Evolutionary conservation across 2,797 vertebrate genomes (phyloP), one percentile per base, ranked within the genome.

Genomic region (Triplophysa bombifrons): DNA sequence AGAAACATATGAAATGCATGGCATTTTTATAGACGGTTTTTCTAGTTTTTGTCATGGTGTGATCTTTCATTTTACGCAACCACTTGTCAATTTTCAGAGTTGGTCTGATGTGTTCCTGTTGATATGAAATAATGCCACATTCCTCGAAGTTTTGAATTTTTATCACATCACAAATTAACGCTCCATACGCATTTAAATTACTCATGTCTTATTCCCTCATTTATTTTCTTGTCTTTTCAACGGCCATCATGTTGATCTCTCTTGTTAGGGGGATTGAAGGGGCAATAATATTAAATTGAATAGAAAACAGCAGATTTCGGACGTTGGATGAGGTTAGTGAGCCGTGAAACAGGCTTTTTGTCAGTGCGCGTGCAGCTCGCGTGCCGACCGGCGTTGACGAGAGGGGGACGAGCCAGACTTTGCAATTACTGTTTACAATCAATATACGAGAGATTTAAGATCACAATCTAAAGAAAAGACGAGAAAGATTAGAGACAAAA

Each of bases 351-450:
- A 83, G 20, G 88, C 93, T 66, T 93, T 94, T 93, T 92, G 92
- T 92, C 85, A 78, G 80, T 80, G 85, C 93, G 94, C 92, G 94
- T 95, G 94, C 90, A 48, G 90, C 85, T 93, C 94, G 93, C 93
- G 93, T 94, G 94, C 90, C 89, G 85, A 90, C 84, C 88, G 80
- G 91, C 66, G 66, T 71, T 74, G 77, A 81, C 82, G 77, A 83
- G 82, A 82, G 60, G 55, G 80, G 75, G 70, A 78, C 69, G 79
- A 34, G 80, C 74, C 81, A 70, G 74, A 82, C 79, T 70, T 63
- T 46, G 72, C 82, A 72, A 73, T 76, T 50, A 79, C 68, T 78
- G 66, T 83, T 77, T 73, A 74, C 83, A 72, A 79, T 73, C 73
- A 76, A 81, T 64, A 78, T 76, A 74, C 66, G 46, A 72, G 66